Evolutionary conservation across 1,140 invertebrate genomes (phyloP), one percentile per base, ranked within the genome.

Genomic region (Drosophila jambulina): DNA sequence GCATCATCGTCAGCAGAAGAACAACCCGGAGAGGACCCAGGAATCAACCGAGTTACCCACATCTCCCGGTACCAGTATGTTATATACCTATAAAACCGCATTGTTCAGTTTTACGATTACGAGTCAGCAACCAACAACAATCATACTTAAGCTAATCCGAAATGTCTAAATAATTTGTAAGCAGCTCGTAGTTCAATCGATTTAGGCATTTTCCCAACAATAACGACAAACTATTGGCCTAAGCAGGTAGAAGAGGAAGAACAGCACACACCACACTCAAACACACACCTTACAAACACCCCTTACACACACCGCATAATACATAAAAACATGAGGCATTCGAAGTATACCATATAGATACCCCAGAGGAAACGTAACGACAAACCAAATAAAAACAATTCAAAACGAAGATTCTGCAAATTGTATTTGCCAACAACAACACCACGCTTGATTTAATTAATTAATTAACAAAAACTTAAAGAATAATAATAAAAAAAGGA

Each of bases 121-220:
- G 48, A 70, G 67, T 70, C 67, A 56, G 67, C 67, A 70, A 70
- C 67, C 67, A 75, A 75, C 71, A 78, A 78, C 76, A 78, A 78
- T 79, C 76, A 79, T 78, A 78, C 29, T 56, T 79, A 79, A 79
- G 76, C 76, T 78, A 79, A 78, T 45, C 49, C 63, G 38, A 69
- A 69, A 77, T 70, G 75, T 78, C 63, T 7, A 46, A 78, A 63
- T 78, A 78, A 53, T 78, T 78, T 78, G 19, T 78, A 78, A 78
- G 58, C 75, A 69, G 60, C 68, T 69, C 65, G 65, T 69, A 69
- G 48, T 48, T 57, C 51, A 54, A 53, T 46, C 72, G 40, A 75
- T 75, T 62, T 71, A 74, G 70, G 68, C 67, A 23, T 59, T 72
- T 72, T 72, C 32, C 69, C 67, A 34, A 68, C 60, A 56, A 54